Percentiles rank a stretch among this genome's conserved stretches.
phyloP scores from a whole-genome alignment of 2,113 vertebrate genomes.

The Toxotes jaculatrix region DNA sequence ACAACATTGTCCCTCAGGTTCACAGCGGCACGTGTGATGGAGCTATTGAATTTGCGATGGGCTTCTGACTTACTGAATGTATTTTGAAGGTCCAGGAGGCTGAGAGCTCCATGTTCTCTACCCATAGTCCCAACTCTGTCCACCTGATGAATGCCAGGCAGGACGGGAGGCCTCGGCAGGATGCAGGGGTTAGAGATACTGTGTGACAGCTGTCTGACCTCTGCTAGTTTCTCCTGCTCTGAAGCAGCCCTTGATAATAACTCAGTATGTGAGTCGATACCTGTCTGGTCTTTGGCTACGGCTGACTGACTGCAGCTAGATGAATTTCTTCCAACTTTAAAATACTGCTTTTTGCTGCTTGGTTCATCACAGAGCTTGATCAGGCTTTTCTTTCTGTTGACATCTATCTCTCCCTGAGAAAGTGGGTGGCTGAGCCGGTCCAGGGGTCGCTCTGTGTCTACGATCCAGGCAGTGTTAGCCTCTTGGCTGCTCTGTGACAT shows the following conservation, averaged over 20 bases:
- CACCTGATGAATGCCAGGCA: slow-evolving; percentile 30
- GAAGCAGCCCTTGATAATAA: slow-evolving; percentile 10
- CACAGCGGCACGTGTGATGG: slow-evolving; percentile 68
- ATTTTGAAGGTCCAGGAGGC: slow-evolving; percentile 82
- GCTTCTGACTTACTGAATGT: slow-evolving; percentile 83
- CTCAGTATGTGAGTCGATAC: slow-evolving; percentile 15
- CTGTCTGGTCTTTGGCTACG: not conserved
- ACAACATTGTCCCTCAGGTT: slow-evolving; percentile 83
- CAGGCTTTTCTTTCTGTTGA: slow-evolving; percentile 15
- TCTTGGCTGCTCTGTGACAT: slow-evolving; percentile 37
- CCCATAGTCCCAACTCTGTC: not conserved
- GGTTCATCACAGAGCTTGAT: slow-evolving; percentile 56
- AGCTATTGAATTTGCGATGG: slow-evolving; percentile 76
- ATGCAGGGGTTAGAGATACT: slow-evolving; percentile 13
- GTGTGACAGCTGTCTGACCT: slow-evolving; percentile 54
- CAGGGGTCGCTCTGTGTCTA: slow-evolving; percentile 21
- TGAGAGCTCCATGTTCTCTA: not conserved
- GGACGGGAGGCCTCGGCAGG: slow-evolving; percentile 19
- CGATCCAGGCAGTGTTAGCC: slow-evolving; percentile 4
- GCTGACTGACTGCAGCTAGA: slow-evolving; percentile 52
- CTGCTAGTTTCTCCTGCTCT: not conserved
- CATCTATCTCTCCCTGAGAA: slow-evolving; percentile 20
- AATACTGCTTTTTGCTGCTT: slow-evolving; percentile 32
- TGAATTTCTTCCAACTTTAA: slow-evolving; percentile 42
- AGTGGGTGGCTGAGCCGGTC: not conserved